Conservation (phyloP, 2,797 vertebrate species). For the Dallia pectoralis region DNA sequence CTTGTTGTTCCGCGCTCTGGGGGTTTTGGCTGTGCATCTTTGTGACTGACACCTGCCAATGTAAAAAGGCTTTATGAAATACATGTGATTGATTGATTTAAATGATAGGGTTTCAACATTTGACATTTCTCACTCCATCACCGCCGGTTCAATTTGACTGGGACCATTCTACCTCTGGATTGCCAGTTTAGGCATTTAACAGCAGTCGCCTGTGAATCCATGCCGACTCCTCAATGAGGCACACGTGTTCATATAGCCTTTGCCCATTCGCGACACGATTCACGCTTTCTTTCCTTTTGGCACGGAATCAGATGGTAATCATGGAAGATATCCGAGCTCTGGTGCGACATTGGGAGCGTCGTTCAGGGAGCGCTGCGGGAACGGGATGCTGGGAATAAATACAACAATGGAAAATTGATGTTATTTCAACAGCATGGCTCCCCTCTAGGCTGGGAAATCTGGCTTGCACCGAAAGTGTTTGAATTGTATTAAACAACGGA, state of each 20-base stretch:
- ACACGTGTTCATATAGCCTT: slow-evolving; percentile 32
- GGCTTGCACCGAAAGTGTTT: not conserved
- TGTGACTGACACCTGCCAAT: too few relatives aligned
- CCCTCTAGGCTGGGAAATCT: too few relatives aligned
- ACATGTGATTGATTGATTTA: too few relatives aligned
- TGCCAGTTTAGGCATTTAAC: slow-evolving; percentile 33
- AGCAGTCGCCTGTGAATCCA: slow-evolving; percentile 65
- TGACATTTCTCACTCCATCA: not conserved
- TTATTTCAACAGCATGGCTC: not conserved
- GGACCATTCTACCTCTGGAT: not conserved
- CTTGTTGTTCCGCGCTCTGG: not conserved
- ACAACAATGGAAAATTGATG: not conserved
- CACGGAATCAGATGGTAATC: slow-evolving; percentile 32
- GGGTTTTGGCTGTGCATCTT: too few relatives aligned
- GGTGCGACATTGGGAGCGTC: not conserved
- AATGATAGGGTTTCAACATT: too few relatives aligned
- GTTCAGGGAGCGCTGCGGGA: not conserved
- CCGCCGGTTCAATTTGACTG: not conserved
- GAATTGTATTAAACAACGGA: not conserved
- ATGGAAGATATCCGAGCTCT: not conserved
- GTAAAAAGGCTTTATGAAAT: too few relatives aligned
- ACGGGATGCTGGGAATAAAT: not conserved
- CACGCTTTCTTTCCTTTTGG: slow-evolving; percentile 33
- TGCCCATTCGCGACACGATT: slow-evolving; percentile 43
- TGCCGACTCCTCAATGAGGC: slow-evolving; percentile 43